phyloP scores from a whole-genome alignment of 2,888 invertebrate genomes.

The Leptopilina drosophilae region DNA sequence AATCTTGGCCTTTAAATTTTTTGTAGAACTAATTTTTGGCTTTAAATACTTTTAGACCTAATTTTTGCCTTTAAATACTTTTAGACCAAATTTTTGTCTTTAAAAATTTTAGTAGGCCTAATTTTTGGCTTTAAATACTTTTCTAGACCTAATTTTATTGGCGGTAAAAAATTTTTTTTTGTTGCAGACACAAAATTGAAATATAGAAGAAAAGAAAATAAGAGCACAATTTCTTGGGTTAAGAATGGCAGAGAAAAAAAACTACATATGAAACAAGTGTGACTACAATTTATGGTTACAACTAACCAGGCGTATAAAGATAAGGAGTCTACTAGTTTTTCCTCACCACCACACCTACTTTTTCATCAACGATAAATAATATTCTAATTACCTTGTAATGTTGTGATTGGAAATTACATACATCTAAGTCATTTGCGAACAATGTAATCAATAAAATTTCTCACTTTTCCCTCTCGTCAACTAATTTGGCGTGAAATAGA shows the following conservation, averaged over 20 bases:
- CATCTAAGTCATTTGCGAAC: background rate
- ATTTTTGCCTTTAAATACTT: no score
- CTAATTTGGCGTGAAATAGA: background rate
- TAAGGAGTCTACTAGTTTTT: slow-evolving; percentile 30
- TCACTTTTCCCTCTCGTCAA: background rate
- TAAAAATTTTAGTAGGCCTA: no score
- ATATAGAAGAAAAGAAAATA: no score
- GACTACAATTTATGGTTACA: slow-evolving; percentile 22
- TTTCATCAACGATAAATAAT: slow-evolving; percentile 16
- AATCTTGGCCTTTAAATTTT: no score
- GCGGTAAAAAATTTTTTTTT: no score
- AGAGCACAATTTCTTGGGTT: slow-evolving; percentile 12
- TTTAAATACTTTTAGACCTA: no score
- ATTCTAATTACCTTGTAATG: background rate
- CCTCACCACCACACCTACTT: slow-evolving; percentile 17
- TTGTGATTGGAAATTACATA: slow-evolving; percentile 20
- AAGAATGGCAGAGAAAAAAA: background rate
- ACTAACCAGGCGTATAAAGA: background rate
- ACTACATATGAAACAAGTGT: background rate
- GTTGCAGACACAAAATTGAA: no score
- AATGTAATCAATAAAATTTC: background rate
- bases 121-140: no score
- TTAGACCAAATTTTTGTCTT: no score
- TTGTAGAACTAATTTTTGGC: no score
- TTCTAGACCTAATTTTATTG: no score